Conservation (phyloP, 2,888 invertebrate genomes). For the Melanotus villosus region DNA sequence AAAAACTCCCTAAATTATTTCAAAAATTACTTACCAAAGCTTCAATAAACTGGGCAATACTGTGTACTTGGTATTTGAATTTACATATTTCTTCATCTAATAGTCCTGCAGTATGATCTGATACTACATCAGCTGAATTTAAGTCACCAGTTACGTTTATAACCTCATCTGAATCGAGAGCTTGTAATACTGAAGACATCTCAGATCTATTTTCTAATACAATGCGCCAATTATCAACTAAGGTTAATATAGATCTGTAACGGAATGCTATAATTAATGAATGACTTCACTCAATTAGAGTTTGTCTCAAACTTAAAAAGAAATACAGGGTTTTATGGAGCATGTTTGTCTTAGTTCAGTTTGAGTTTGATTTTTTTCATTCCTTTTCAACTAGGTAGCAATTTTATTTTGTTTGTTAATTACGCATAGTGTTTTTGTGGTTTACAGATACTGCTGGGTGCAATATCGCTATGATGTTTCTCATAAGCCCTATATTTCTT, state of each 20-base stretch:
- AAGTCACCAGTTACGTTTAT: too few species aligned
- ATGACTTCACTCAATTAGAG: not conserved
- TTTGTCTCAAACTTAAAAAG: not conserved
- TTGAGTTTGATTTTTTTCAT: too few species aligned
- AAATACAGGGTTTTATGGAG: too few species aligned
- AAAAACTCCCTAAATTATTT: too few species aligned
- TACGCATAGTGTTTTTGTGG: too few species aligned
- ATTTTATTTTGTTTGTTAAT: too few species aligned
- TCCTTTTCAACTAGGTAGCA: too few species aligned
- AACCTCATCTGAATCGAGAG: not conserved
- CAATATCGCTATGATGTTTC: too few species aligned
- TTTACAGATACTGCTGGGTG: too few species aligned
- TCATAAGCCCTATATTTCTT: too few species aligned
- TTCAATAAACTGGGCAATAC: slow-evolving; percentile 8
- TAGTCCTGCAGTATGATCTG: not conserved
- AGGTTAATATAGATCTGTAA: slow-evolving; percentile 22
- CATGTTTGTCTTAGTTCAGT: too few species aligned
- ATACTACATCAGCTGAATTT: not conserved
- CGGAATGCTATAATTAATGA: not conserved
- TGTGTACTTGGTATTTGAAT: slow-evolving; percentile 17
- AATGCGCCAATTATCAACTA: slow-evolving; percentile 19
- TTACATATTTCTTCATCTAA: slow-evolving; percentile 26
- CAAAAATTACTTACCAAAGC: slow-evolving; percentile 26
- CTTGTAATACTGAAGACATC: not conserved
- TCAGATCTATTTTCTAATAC: slow-evolving; percentile 6